Conservation (phyloP, 2,888 invertebrate genomes). For the Trichogramma evanescens region DNA sequence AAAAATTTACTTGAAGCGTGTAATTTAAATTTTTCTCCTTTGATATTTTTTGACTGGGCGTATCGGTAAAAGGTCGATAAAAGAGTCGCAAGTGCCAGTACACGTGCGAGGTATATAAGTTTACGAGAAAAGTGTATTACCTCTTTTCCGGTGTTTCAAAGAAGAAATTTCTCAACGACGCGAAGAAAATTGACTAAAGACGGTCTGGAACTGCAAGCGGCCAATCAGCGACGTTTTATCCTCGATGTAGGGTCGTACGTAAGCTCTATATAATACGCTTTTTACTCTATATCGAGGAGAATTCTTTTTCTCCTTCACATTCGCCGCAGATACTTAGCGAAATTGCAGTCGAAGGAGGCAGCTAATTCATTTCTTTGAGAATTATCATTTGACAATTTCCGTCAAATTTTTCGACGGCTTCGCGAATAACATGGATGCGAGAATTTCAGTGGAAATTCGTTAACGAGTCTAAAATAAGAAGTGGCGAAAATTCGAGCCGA, state of each 20-base stretch:
- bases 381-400: too few relatives aligned
- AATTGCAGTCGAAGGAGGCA: too few relatives aligned
- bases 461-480: too few relatives aligned
- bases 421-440: too few relatives aligned
- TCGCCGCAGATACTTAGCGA: constrained; percentile 8
- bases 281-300: constrained; percentile 27
- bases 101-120: neutral
- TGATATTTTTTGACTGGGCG: too few relatives aligned
- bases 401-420: too few relatives aligned
- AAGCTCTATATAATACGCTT: neutral
- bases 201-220: constrained; percentile 20
- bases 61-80: too few relatives aligned
- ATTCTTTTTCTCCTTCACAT: constrained; percentile 27
- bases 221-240: constrained; percentile 46
- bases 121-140: constrained; percentile 21
- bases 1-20: too few relatives aligned
- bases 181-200: constrained; percentile 42
- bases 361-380: too few relatives aligned
- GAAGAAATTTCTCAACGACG: constrained; percentile 38
- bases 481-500: neutral
- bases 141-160: constrained; percentile 40
- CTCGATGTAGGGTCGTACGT: constrained; percentile 31
- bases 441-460: too few relatives aligned
- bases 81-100: too few relatives aligned
- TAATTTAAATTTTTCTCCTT: too few relatives aligned